Conservation (phyloP, 2,888 invertebrate genomes). For the Xylota sylvarum region DNA sequence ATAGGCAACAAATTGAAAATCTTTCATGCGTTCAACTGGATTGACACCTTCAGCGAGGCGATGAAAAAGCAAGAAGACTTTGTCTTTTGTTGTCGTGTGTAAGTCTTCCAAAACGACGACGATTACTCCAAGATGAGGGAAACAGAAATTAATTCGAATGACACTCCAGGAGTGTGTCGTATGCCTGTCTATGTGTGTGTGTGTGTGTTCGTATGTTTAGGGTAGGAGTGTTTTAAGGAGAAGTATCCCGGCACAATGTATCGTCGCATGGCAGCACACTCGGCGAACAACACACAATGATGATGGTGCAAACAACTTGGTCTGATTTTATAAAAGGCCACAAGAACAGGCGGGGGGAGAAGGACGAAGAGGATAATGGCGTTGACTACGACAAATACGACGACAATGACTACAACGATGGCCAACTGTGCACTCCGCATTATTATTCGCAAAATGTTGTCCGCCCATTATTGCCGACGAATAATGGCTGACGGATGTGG, state of each 20-base stretch:
- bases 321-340: constrained; percentile 40
- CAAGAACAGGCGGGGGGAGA: constrained; percentile 9
- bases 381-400: constrained; percentile 32
- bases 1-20: constrained; percentile 63
- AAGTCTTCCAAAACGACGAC: constrained; percentile 45
- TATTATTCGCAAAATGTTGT: constrained; percentile 73
- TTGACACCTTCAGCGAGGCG: constrained; percentile 41
- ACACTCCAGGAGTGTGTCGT: constrained; percentile 27
- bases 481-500: constrained; percentile 74
- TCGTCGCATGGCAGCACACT: constrained; percentile 43
- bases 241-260: constrained; percentile 27
- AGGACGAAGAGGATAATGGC: constrained; percentile 55
- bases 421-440: constrained; percentile 67
- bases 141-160: constrained; percentile 73
- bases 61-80: neutral
- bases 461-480: constrained; percentile 67
- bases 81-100: constrained; percentile 47
- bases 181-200: neutral
- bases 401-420: constrained; percentile 34
- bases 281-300: constrained; percentile 33
- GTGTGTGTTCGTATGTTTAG: neutral
- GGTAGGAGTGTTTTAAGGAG: constrained; percentile 5
- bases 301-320: constrained; percentile 55
- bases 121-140: constrained; percentile 63
- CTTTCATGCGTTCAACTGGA: constrained; percentile 44